A percentile compares a stretch with the other conserved stretches of the same genome.
These are phyloP conservation scores for Drosophila equinoxialis DNA, from an alignment of 1,140 invertebrate species.

Conservation along the genomic window DNA sequence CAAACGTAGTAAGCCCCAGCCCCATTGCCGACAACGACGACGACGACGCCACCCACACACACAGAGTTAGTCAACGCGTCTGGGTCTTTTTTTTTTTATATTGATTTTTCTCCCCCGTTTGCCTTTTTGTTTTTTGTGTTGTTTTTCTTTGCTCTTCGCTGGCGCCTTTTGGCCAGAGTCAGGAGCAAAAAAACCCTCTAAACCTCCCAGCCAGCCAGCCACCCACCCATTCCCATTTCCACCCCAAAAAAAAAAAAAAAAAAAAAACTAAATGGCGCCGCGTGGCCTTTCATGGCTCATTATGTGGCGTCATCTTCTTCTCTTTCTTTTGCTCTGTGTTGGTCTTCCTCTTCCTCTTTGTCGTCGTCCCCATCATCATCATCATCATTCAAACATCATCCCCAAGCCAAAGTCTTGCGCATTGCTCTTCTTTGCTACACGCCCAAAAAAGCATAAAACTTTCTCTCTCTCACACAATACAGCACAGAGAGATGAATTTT, in stretches of 20 bases:
- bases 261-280: conserved; percentile 45
- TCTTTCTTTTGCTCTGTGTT: conserved; percentile 13
- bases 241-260: conserved; percentile 1
- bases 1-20: conserved; percentile 63
- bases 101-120: conserved; percentile 42
- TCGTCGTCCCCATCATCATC: conserved; percentile 24
- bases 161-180: neutral
- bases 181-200: neutral
- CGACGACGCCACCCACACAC: conserved; percentile 20
- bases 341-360: conserved; percentile 24
- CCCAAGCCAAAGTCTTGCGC: conserved; percentile 41
- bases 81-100: conserved; percentile 36
- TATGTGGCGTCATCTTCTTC: conserved; percentile 67
- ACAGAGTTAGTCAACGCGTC: conserved; percentile 34
- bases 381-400: conserved; percentile 29
- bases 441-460: conserved; percentile 50
- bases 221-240: neutral
- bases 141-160: neutral
- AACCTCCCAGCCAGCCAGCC: neutral
- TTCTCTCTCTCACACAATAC: conserved; percentile 2
- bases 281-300: conserved; percentile 45
- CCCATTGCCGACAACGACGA: neutral
- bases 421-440: conserved; percentile 39
- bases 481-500: conserved; percentile 15
- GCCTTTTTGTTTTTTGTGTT: neutral